phyloP scores from a whole-genome alignment of 2,113 vertebrate species.

The Larimichthys crocea region DNA sequence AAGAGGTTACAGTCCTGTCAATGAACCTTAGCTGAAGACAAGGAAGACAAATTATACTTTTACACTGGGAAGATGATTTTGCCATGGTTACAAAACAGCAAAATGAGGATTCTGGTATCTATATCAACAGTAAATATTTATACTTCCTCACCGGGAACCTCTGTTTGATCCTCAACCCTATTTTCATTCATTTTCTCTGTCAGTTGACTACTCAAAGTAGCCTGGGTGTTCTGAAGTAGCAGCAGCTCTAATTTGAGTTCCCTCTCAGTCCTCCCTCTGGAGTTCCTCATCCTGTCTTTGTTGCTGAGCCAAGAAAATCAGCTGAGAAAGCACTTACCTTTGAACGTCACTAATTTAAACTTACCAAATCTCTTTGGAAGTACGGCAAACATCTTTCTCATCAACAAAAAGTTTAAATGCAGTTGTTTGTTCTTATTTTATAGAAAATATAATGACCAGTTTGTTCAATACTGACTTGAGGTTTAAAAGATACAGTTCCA shows the following conservation, averaged over 20 bases:
- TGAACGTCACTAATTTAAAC: no score
- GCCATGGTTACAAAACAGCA: background rate
- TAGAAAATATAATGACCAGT: no score
- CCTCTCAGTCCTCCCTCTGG: background rate
- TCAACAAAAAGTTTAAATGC: no score
- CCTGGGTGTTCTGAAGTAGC: background rate
- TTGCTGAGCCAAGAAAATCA: background rate
- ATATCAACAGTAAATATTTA: background rate
- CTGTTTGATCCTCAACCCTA: background rate
- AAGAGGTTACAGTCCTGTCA: background rate
- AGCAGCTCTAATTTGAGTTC: background rate
- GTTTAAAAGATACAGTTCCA: no score
- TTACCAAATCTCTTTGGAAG: no score
- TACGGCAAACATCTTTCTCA: no score
- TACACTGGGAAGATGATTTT: constrained; percentile 4
- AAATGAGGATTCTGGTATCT: background rate
- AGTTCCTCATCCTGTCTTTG: background rate
- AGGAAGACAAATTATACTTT: background rate
- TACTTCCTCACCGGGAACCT: background rate
- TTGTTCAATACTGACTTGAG: no score
- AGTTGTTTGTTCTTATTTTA: no score
- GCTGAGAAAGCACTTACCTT: background rate
- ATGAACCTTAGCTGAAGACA: background rate
- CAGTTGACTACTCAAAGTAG: background rate
- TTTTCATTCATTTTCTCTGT: background rate